Percentiles rank a stretch among this genome's conserved stretches.
Conservation (phyloP, 2,113 vertebrate species). For the Limnothrissa miodon region DNA sequence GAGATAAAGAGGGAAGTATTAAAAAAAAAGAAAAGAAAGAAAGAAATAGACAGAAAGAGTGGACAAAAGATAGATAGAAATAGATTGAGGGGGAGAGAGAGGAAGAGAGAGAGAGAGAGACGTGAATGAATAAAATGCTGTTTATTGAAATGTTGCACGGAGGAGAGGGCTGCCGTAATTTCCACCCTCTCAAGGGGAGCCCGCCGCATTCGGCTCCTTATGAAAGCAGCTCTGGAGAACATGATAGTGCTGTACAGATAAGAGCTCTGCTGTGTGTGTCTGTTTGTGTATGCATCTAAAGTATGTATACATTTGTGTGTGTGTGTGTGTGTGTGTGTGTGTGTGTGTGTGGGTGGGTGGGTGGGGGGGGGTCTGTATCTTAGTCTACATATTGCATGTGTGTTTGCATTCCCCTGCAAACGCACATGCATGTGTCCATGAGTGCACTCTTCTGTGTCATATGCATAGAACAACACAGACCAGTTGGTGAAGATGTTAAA, state of each 20-base stretch:
- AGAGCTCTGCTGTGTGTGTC: background rate
- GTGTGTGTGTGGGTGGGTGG: too few species aligned
- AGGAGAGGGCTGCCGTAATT: slow-evolving; percentile 7
- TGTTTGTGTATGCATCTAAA: background rate
- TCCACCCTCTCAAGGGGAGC: background rate
- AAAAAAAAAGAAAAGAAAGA: background rate
- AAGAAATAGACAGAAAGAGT: background rate
- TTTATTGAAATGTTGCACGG: background rate
- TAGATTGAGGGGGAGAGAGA: too few species aligned
- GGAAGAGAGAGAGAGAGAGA: background rate
- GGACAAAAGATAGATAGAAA: background rate
- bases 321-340: too few species aligned
- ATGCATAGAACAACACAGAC: background rate
- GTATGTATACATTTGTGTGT: background rate
- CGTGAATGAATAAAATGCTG: background rate
- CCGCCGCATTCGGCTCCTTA: background rate
- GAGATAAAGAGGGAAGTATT: background rate
- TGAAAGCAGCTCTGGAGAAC: background rate
- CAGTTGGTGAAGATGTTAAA: background rate
- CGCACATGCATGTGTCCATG: background rate
- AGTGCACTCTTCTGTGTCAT: background rate
- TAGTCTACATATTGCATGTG: background rate
- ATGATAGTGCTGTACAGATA: background rate
- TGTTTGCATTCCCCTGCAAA: slow-evolving; percentile 3
- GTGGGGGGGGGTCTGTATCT: too few species aligned